Base-by-base conservation (phyloP, 2,888 invertebrate species). In the Sesia bembeciformis region DNA sequence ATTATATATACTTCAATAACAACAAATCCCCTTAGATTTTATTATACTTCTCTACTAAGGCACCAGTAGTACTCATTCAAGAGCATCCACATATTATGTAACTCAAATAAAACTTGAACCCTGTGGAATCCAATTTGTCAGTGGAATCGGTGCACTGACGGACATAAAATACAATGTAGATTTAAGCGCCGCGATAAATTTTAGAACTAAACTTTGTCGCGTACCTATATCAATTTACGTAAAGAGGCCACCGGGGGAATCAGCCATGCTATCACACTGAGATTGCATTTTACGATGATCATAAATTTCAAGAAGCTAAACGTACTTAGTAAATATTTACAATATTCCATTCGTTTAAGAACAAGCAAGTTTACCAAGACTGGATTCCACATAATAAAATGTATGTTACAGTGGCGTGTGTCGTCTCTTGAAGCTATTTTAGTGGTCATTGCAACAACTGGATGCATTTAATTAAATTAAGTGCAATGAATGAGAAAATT, bases 211-310 rank as follows among this genome's bases (percentile, higher is more conserved):
- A 63, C 67, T 62, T 60, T 55, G 60, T 62, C 62, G 39, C 41
- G 23, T 59, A 60, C 57, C 61, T 64, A 62, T 72, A 71, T 72
- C 69, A 71, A 65, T 73, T 72, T 74, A 70, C 67, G 61, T 67
- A 66, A 67, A 60, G 57, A 65, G 70, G 65, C 68, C 70, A 68
- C 72, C 62, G 60, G 66, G 57, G 53, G 68, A 62, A 50, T 39
- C 50, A 39, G 7, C 8, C 46, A 46, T 23, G 46, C 42, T 57
- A 65, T 46, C 46, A 63, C 62, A 61, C 56, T 55, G 63, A 39
- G 55, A 52, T 53, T 53, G 53, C 49, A 64, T 67, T 72, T 74
- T 72, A 70, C 64, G 61, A 65, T 56, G 7, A 7, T 58, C 64
- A 64, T 70, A 72, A 72, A 74, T 66, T 68, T 60, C 59, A 61